Percentiles rank a stretch among this genome's conserved stretches.
These are phyloP conservation scores for Pentalonia nigronervosa DNA, from an alignment of 1,140 invertebrate genomes.

Conservation along the genomic window DNA sequence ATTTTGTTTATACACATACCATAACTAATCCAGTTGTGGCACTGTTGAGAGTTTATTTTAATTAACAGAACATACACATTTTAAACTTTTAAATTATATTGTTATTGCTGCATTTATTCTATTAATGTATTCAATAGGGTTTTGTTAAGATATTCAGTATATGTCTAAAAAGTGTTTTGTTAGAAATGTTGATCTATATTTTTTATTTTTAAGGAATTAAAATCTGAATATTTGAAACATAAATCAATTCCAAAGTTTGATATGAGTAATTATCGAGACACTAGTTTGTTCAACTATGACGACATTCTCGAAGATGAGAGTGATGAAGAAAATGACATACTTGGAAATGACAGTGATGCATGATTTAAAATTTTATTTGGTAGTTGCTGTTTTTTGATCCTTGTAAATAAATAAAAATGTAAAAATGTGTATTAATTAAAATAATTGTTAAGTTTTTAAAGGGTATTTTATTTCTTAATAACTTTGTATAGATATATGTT, in stretches of 20 bases:
- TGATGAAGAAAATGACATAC: neutral
- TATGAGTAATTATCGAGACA: neutral
- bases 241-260: neutral
- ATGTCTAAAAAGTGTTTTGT: neutral
- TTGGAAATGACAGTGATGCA: neutral
- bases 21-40: no score
- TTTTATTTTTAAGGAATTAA: constrained; percentile 12
- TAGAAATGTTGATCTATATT: neutral
- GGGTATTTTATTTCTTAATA: neutral
- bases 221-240: neutral
- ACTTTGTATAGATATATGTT: neutral
- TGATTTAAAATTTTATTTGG: neutral
- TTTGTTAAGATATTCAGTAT: neutral
- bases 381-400: neutral
- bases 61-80: no score
- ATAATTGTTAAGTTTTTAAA: neutral
- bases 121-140: neutral
- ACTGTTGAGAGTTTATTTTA: no score
- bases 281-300: neutral
- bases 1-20: no score
- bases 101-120: neutral
- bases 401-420: neutral
- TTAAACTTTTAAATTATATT: no score
- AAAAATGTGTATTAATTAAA: neutral
- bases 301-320: neutral